phyloP scores from a whole-genome alignment of 2,888 invertebrate genomes.

The Thymelicus lineola region DNA sequence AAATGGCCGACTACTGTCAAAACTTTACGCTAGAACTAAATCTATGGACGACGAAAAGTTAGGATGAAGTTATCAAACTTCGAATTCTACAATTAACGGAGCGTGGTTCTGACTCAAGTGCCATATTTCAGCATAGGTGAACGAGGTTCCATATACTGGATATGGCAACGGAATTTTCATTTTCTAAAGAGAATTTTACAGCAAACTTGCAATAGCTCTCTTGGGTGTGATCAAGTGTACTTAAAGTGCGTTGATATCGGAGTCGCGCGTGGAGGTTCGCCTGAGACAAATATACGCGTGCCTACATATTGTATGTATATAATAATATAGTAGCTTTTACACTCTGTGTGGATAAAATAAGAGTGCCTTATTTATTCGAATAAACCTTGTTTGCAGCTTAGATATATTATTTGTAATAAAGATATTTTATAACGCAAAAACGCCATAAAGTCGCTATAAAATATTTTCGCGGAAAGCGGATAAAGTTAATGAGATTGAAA shows the following conservation, averaged over 20 bases:
- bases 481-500: conserved; percentile 8
- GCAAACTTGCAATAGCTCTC: conserved; percentile 65
- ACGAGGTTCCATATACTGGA: conserved; percentile 58
- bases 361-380: conserved; percentile 1
- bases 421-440: conserved; percentile 9
- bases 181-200: conserved; percentile 30
- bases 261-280: conserved; percentile 62
- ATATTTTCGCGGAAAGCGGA: conserved; percentile 5
- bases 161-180: conserved; percentile 48
- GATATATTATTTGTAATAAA: conserved; percentile 10
- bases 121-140: conserved; percentile 62
- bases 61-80: conserved; percentile 67
- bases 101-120: conserved; percentile 41
- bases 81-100: conserved; percentile 73
- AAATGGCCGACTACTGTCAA: conserved; percentile 38
- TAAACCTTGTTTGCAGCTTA: conserved; percentile 6
- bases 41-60: conserved; percentile 42
- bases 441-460: conserved; percentile 2
- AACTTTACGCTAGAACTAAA: conserved; percentile 35
- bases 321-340: conserved; percentile 4
- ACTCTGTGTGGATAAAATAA: conserved; percentile 10
- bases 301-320: neutral
- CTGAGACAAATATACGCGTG: conserved; percentile 54
- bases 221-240: conserved; percentile 67
- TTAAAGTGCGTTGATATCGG: conserved; percentile 66